phyloP scores from a whole-genome alignment of 2,113 vertebrate species.

The Pedetes capensis region DNA sequence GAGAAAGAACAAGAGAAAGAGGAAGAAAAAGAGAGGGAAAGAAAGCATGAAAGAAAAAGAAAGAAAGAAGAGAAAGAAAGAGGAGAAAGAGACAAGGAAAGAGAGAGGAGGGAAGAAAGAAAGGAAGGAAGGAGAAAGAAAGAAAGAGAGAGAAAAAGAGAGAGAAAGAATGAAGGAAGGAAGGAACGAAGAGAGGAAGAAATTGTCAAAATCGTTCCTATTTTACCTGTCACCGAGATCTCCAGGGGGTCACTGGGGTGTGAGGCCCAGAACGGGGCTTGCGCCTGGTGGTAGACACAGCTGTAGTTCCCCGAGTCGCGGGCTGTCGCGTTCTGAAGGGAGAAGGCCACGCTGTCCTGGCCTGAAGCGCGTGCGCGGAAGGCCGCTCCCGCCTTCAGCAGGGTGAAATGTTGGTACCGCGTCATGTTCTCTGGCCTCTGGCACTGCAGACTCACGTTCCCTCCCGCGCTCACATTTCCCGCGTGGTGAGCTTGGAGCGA shows the following conservation, averaged over 20 bases:
- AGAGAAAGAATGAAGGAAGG: too few species aligned
- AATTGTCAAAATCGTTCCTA: too few species aligned
- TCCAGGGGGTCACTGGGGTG: neutral
- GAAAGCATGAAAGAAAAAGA: too few species aligned
- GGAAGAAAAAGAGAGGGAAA: too few species aligned
- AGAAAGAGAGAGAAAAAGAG: too few species aligned
- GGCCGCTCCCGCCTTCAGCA: neutral
- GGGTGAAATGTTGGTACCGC: accelerated
- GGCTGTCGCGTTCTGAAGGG: neutral
- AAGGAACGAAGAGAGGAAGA: too few species aligned
- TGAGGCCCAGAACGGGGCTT: neutral
- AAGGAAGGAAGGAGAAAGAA: too few species aligned
- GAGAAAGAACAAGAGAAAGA: too few species aligned
- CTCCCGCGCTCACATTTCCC: neutral
- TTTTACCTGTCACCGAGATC: conserved; percentile 1
- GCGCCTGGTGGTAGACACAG: neutral
- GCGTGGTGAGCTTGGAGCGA: neutral
- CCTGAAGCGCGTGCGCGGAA: accelerated
- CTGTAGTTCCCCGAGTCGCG: neutral
- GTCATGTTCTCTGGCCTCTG: accelerated
- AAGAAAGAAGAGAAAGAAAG: too few species aligned
- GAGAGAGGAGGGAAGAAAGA: too few species aligned
- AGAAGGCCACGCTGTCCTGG: accelerated
- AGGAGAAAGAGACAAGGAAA: neutral
- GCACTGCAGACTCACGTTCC: neutral